Conservation (phyloP, 2,797 vertebrate species). For the Darevskia nairensis region DNA sequence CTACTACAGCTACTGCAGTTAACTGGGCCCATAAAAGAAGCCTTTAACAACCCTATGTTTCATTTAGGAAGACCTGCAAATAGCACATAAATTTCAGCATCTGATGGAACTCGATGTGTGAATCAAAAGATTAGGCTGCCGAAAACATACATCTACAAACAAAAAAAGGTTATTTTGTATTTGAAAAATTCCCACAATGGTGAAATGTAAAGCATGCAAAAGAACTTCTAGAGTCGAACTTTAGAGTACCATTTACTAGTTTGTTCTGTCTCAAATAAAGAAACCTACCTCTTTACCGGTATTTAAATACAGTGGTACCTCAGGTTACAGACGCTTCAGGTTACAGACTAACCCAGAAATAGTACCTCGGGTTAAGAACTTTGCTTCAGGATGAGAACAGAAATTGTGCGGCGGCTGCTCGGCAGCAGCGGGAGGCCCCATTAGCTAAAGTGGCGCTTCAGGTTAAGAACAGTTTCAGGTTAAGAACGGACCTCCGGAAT, state of each 20-base stretch:
- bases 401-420: too few species aligned
- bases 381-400: too few species aligned
- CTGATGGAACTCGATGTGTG: not conserved
- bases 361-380: too few species aligned
- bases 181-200: not conserved
- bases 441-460: too few species aligned
- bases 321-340: too few species aligned
- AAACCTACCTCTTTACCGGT: too few species aligned
- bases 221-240: not conserved
- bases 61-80: not conserved
- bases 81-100: not conserved
- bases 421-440: too few species aligned
- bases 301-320: too few species aligned
- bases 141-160: not conserved
- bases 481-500: too few species aligned
- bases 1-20: not conserved
- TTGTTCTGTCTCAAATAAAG: not conserved
- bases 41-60: not conserved
- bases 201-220: constrained; percentile 11
- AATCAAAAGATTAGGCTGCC: constrained; percentile 10
- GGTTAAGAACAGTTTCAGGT: too few species aligned
- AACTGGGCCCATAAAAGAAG: not conserved
- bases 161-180: not conserved
- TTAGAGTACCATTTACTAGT: not conserved
- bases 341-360: too few species aligned